A percentile compares a stretch with the other conserved stretches of the same genome.
Evolutionary conservation across 2,113 vertebrate genomes (phyloP).

Genomic region (Prionailurus viverrinus): DNA sequence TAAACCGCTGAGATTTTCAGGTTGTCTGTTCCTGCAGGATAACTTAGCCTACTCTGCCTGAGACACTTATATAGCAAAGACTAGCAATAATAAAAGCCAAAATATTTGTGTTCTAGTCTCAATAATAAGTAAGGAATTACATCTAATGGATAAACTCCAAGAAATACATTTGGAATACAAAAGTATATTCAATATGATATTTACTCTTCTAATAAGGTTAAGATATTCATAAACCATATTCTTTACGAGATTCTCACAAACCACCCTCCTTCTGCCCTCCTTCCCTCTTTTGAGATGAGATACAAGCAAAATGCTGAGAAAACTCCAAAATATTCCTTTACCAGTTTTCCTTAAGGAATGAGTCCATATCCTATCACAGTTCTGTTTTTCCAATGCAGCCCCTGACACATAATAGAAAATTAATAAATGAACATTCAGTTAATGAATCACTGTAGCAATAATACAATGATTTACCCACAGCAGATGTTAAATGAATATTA

Average conservation of each 20-base stretch:
- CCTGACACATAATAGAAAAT: conserved; percentile 1
- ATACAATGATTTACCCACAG: neutral
- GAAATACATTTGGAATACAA: neutral
- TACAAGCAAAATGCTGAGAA: neutral
- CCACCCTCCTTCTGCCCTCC: neutral
- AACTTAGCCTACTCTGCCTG: neutral
- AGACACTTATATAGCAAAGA: neutral
- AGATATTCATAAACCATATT: neutral
- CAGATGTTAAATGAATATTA: conserved; percentile 47
- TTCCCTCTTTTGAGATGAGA: neutral
- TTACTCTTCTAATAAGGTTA: conserved; percentile 9
- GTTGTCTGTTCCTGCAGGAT: neutral
- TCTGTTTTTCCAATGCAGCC: neutral
- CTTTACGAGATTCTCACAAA: neutral
- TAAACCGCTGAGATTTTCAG: neutral
- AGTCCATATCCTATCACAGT: neutral
- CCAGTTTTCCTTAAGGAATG: neutral
- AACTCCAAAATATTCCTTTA: neutral
- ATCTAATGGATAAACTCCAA: neutral
- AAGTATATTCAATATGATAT: neutral
- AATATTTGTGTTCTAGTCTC: conserved; percentile 36
- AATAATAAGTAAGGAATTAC: neutral
- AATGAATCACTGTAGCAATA: conserved; percentile 4
- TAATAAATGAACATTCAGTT: neutral
- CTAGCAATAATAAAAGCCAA: neutral